Evolutionary conservation across 2,888 invertebrate species (phyloP).

Genomic region (Lasioglossum marginatum): DNA sequence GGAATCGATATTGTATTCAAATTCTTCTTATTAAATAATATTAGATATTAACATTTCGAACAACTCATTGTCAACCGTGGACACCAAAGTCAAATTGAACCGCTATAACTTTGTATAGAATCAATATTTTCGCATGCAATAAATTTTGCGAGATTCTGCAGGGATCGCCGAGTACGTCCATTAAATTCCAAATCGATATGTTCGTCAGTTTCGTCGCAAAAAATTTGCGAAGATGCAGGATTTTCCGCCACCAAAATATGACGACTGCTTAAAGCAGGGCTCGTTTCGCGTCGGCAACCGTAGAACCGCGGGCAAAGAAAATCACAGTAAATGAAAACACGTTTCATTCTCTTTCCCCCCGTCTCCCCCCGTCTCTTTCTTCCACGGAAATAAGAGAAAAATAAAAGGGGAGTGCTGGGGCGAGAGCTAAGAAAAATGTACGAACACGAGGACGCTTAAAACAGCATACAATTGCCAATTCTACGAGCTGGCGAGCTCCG

Average conservation of each 20-base stretch:
- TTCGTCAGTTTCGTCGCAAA: background rate
- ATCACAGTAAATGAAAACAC: constrained; percentile 43
- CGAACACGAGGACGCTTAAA: constrained; percentile 58
- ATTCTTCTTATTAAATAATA: background rate
- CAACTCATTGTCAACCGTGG: background rate
- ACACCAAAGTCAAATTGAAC: background rate
- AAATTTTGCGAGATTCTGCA: background rate
- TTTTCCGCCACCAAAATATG: background rate
- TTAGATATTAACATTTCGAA: too few relatives aligned
- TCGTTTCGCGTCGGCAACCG: background rate
- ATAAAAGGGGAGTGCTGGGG: constrained; percentile 42
- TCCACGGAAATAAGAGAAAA: constrained; percentile 31
- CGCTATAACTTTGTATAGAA: background rate
- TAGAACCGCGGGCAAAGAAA: constrained; percentile 8
- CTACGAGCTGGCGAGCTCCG: constrained; percentile 28
- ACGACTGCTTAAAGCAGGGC: background rate
- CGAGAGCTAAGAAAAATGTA: constrained; percentile 7
- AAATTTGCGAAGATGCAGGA: background rate
- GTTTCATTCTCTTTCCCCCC: constrained; percentile 27
- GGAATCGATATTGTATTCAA: background rate
- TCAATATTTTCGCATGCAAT: background rate
- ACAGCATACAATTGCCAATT: constrained; percentile 77
- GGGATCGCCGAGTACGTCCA: background rate
- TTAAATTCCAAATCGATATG: background rate
- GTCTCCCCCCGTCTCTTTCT: too few relatives aligned